phyloP scores from a whole-genome alignment of 2,888 invertebrate species.

The Trichopoda pennipes region DNA sequence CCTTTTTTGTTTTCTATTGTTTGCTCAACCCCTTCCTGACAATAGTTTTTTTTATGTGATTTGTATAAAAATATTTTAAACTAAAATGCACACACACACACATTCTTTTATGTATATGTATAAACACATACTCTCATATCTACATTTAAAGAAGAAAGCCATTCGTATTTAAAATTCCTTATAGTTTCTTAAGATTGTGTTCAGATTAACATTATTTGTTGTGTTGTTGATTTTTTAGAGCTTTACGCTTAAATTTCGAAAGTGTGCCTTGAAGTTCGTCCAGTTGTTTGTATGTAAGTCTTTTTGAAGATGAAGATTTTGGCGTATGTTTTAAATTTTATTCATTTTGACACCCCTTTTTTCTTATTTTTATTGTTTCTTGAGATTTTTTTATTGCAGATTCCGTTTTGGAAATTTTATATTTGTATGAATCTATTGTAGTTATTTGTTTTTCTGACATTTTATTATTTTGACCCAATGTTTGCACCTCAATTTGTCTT shows the following conservation, averaged over 20 bases:
- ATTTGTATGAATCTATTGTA: slow-evolving; percentile 43
- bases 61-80: slow-evolving; percentile 47
- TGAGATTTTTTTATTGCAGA: slow-evolving; percentile 31
- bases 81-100: neutral
- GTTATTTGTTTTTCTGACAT: slow-evolving; percentile 70
- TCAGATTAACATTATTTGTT: slow-evolving; percentile 48
- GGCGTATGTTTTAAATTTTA: slow-evolving; percentile 56
- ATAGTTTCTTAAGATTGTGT: slow-evolving; percentile 53
- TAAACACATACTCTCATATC: neutral
- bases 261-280: slow-evolving; percentile 47
- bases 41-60: slow-evolving; percentile 7
- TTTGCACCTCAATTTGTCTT: slow-evolving; percentile 81
- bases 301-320: slow-evolving; percentile 39
- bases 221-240: slow-evolving; percentile 60
- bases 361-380: slow-evolving; percentile 28
- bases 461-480: slow-evolving; percentile 79
- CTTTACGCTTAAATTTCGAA: slow-evolving; percentile 66
- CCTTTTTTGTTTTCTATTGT: slow-evolving; percentile 45
- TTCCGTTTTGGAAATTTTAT: slow-evolving; percentile 32
- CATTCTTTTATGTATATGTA: no score
- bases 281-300: neutral
- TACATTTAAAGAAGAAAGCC: slow-evolving; percentile 14
- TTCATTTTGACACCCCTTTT: slow-evolving; percentile 63
- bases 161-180: slow-evolving; percentile 45
- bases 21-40: slow-evolving; percentile 40